phyloP scores from a whole-genome alignment of 2,797 vertebrate genomes.

The Erpetoichthys calabaricus region DNA sequence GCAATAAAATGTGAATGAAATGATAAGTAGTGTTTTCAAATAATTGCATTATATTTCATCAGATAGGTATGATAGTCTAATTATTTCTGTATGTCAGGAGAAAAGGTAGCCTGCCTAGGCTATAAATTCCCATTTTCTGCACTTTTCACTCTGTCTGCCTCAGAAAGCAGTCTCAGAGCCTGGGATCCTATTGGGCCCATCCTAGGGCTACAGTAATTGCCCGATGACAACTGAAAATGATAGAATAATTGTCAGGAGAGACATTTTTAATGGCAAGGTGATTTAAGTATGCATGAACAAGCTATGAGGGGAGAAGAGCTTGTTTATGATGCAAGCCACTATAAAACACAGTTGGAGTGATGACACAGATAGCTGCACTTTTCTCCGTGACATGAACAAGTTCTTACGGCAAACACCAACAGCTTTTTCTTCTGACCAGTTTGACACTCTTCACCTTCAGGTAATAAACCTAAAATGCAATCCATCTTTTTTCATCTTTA shows the following conservation, averaged over 20 bases:
- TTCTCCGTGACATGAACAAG: constrained; percentile 72
- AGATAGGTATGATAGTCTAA: constrained; percentile 63
- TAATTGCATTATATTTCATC: constrained; percentile 62
- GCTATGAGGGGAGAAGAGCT: constrained; percentile 73
- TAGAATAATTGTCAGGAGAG: constrained; percentile 99
- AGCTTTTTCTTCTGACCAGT: constrained; percentile 66
- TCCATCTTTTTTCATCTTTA: constrained; percentile 43
- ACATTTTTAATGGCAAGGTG: constrained; percentile 87
- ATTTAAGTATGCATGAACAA: constrained; percentile 97
- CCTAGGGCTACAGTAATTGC: constrained; percentile 81
- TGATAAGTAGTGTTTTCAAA: constrained; percentile 53
- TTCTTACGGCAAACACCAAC: constrained; percentile 67
- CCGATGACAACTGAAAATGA: constrained; percentile 98
- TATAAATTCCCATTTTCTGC: constrained; percentile 86
- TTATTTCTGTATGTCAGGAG: constrained; percentile 60
- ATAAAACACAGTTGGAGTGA: constrained; percentile 95
- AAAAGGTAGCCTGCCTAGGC: constrained; percentile 65
- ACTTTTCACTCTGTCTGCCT: constrained; percentile 71
- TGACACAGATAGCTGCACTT: constrained; percentile 86
- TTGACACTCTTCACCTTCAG: constrained; percentile 81
- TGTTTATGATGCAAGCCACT: constrained; percentile 98
- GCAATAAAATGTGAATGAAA: constrained; percentile 43
- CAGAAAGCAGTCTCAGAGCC: constrained; percentile 63
- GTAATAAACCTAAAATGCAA: constrained; percentile 70
- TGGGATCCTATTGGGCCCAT: constrained; percentile 69